Percentiles rank a stretch among this genome's conserved stretches.
phyloP scores from a whole-genome alignment of 2,113 vertebrate genomes.

The Vulpes lagopus region DNA sequence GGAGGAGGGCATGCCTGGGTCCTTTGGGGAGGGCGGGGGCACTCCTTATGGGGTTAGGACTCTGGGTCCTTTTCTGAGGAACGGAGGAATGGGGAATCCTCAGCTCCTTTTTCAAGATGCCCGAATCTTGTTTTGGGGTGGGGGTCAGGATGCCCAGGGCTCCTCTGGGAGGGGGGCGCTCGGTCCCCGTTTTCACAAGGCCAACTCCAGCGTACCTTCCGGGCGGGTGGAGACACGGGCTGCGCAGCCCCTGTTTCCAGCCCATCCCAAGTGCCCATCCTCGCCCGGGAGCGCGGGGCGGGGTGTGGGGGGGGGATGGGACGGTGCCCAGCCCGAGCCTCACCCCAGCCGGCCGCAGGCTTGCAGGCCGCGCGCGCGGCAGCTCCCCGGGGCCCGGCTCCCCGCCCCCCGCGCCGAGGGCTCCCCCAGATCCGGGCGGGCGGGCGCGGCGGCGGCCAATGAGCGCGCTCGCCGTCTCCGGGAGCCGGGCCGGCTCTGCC shows the following conservation, averaged over 20 bases:
- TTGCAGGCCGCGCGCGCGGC: conserved; percentile 47
- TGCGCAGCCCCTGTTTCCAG: neutral
- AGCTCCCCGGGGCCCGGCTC: conserved; percentile 73
- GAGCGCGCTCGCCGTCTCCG: conserved; percentile 80
- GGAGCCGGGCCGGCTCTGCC: conserved; percentile 82
- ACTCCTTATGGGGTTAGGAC: neutral
- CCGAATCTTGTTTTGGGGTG: neutral
- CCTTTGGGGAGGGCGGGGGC: neutral
- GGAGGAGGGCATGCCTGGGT: neutral
- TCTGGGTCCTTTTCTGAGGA: neutral
- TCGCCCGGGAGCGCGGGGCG: neutral
- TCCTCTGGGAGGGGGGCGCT: neutral
- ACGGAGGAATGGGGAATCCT: neutral
- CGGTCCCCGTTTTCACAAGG: neutral
- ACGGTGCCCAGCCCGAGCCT: neutral
- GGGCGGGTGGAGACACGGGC: neutral
- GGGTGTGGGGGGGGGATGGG: neutral
- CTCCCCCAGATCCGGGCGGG: conserved; percentile 74
- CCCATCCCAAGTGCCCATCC: conserved; percentile 7
- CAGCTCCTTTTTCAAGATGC: neutral
- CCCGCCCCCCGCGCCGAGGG: conserved; percentile 71
- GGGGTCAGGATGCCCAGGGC: neutral
- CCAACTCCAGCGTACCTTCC: neutral
- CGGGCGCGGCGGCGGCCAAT: conserved; percentile 72
- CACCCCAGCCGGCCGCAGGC: conserved; percentile 39